Conservation (phyloP, 2,797 vertebrate species). For the Artibeus jamaicensis region DNA sequence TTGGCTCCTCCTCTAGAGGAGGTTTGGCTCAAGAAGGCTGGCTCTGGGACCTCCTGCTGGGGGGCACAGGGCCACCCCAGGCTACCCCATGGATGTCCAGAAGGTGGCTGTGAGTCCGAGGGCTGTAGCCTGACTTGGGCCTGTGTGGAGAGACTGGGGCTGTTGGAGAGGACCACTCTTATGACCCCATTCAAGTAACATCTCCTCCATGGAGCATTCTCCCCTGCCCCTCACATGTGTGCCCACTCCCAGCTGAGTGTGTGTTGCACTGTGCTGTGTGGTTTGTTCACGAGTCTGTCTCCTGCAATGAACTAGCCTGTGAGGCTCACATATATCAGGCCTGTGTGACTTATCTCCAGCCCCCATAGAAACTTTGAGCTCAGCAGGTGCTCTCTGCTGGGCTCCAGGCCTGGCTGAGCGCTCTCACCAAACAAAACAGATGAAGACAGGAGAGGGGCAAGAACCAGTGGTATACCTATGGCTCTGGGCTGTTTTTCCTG, state of each 20-base stretch:
- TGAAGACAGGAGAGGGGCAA: neutral
- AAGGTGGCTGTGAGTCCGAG: neutral
- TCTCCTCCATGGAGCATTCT: neutral
- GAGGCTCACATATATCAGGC: neutral
- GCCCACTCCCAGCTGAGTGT: fast-evolving
- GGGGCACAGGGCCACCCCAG: neutral
- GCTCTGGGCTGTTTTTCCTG: neutral
- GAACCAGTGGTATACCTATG: neutral
- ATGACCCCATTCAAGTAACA: neutral
- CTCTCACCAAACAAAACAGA: neutral
- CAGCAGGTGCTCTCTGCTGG: neutral
- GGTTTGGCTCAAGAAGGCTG: neutral
- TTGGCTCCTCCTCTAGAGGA: no score
- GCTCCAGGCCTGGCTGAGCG: neutral
- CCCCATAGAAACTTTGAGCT: neutral
- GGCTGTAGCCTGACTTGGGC: neutral
- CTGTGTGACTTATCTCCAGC: neutral
- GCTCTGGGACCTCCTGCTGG: neutral
- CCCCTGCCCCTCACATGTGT: fast-evolving
- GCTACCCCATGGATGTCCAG: neutral
- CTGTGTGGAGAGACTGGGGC: neutral
- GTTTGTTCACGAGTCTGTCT: neutral
- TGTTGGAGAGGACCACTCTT: neutral
- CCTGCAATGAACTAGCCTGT: neutral
- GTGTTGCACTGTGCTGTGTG: no score